A percentile compares a stretch with the other conserved stretches of the same genome.
These are phyloP conservation scores for Meloe dianella DNA, from an alignment of 2,888 invertebrate species.

Conservation along the genomic window DNA sequence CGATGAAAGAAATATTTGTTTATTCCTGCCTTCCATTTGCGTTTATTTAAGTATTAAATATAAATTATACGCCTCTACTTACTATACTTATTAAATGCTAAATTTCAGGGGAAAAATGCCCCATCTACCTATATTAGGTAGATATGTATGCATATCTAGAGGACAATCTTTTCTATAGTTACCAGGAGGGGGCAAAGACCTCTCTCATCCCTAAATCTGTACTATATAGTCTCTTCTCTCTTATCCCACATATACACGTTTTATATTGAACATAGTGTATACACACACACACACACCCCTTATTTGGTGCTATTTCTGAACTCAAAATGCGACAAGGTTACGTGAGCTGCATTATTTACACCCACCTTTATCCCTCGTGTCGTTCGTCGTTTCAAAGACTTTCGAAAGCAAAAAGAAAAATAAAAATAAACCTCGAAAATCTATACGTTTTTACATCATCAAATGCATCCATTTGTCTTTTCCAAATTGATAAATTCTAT, in stretches of 20 bases:
- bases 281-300: too few relatives aligned
- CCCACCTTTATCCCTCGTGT: conserved; percentile 51
- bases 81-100: too few relatives aligned
- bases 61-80: too few relatives aligned
- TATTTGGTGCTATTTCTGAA: conserved; percentile 49
- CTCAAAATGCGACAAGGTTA: conserved; percentile 49
- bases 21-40: too few relatives aligned
- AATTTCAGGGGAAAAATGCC: too few relatives aligned
- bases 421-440: conserved; percentile 47
- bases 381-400: conserved; percentile 19
- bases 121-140: too few relatives aligned
- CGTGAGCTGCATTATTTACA: conserved; percentile 57
- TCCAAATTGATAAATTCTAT: too few relatives aligned
- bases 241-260: neutral
- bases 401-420: neutral
- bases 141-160: too few relatives aligned
- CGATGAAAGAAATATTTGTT: neutral
- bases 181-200: conserved; percentile 35
- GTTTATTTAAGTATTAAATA: too few relatives aligned
- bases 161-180: neutral
- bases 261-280: conserved; percentile 25
- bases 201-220: conserved; percentile 24
- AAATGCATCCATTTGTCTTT: conserved; percentile 25
- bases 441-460: conserved; percentile 46
- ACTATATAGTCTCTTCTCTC: neutral